Evolutionary conservation across 2,113 vertebrate genomes (phyloP).

Genomic region (Mesocricetus auratus): DNA sequence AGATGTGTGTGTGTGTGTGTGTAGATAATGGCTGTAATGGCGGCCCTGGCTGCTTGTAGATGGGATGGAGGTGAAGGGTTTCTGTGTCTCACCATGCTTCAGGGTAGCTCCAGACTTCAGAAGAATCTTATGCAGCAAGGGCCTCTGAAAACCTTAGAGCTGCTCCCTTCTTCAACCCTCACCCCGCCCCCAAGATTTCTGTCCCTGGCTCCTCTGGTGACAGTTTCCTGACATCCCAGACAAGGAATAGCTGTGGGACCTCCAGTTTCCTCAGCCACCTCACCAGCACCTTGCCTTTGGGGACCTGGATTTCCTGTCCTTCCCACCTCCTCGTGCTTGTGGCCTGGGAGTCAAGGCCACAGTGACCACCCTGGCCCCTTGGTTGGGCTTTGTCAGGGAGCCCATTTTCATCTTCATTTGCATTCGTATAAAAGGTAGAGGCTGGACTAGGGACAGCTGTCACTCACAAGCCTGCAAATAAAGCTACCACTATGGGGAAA

Average conservation of each 20-base stretch:
- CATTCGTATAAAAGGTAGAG: background rate
- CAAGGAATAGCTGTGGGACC: background rate
- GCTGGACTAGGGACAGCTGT: background rate
- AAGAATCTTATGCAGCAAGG: background rate
- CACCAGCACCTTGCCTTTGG: background rate
- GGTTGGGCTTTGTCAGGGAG: background rate
- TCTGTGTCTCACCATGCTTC: background rate
- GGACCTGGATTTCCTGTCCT: background rate
- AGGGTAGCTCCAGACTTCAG: background rate
- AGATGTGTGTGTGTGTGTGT: background rate
- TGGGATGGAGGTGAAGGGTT: background rate
- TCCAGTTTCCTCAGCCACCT: background rate
- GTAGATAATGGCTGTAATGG: background rate
- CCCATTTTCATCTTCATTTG: background rate
- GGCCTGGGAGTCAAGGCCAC: background rate
- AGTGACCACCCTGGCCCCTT: background rate
- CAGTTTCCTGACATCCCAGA: background rate
- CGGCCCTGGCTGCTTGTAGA: background rate
- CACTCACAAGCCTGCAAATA: slow-evolving; percentile 49
- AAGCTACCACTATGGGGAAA: background rate
- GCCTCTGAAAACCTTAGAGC: background rate
- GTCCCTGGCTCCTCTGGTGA: background rate
- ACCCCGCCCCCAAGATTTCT: background rate
- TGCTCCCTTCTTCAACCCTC: background rate
- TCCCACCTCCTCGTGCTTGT: background rate